Conservation (phyloP, 2,113 vertebrate genomes). For the human region GRCh38 chr2:65025501-65026000, state of each 20-base stretch:
- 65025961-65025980: background rate
- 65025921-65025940: background rate
- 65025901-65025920: background rate
- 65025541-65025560: background rate
- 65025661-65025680: rapidly evolving
- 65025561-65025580: background rate
- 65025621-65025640: background rate
- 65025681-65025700: background rate
- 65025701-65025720: background rate
- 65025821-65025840: background rate
- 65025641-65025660: background rate
- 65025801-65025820: background rate
- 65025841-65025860: background rate
- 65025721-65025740: background rate
- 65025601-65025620: background rate
- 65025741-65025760: background rate
- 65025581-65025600: background rate
- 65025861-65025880: background rate
- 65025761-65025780: background rate
- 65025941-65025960: background rate
- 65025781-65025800: background rate
- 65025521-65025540: background rate
- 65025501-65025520: no score
- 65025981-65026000: background rate
- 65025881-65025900: background rate